These are phyloP conservation scores for Ploceus nigricollis DNA, from an alignment of 2,113 vertebrate species.

Conservation along the genomic window DNA sequence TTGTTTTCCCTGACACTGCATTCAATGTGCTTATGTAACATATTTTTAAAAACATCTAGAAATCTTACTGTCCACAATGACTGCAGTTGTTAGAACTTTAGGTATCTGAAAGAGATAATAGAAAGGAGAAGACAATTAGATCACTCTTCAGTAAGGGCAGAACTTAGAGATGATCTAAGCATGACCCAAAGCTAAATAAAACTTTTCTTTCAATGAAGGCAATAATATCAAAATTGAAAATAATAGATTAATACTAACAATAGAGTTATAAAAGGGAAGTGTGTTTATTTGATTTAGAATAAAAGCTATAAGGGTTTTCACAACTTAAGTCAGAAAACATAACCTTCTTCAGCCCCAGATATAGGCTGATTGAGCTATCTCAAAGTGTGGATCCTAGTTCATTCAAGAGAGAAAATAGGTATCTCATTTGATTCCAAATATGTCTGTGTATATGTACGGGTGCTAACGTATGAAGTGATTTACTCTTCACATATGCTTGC, in stretches of 20 bases:
- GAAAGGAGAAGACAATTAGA: not conserved
- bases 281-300: not conserved
- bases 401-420: not conserved
- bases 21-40: not conserved
- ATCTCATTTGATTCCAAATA: not conserved
- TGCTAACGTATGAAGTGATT: not conserved
- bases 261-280: not conserved
- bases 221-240: not conserved
- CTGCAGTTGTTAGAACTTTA: not conserved
- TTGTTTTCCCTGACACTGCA: not conserved
- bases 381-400: not conserved
- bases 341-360: not conserved
- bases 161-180: not conserved
- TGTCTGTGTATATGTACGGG: not conserved
- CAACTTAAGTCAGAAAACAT: not conserved
- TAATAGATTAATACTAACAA: not conserved
- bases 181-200: not conserved
- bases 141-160: not conserved
- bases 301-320: not conserved
- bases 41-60: not conserved
- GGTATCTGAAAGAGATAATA: not conserved
- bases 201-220: not conserved
- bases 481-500: not conserved
- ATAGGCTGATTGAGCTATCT: not conserved
- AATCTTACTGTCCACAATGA: not conserved